Evolutionary conservation across 2,113 vertebrate species (phyloP).

Genomic region (Dromas ardeola): DNA sequence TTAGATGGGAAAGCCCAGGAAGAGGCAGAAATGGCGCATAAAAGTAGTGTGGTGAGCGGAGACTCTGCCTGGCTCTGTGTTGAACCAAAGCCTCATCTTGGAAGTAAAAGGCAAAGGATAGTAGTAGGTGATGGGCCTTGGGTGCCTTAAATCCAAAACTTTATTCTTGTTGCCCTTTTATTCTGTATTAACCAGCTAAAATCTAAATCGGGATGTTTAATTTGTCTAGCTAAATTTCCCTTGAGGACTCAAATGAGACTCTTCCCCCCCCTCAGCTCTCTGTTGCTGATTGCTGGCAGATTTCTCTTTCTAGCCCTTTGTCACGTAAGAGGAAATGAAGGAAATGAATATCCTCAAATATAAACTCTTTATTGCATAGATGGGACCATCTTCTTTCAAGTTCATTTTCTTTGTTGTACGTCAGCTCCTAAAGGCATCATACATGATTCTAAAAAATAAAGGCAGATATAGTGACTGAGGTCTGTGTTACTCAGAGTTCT

Average conservation of each 20-base stretch:
- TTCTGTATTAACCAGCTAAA: neutral
- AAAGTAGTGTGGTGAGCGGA: neutral
- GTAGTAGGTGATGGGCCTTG: neutral
- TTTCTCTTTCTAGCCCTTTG: neutral
- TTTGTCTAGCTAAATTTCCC: neutral
- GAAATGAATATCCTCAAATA: neutral
- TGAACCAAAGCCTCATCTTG: neutral
- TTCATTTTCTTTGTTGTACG: neutral
- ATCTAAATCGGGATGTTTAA: neutral
- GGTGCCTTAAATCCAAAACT: neutral
- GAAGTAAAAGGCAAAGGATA: neutral
- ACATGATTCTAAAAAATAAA: neutral
- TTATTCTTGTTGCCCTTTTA: neutral
- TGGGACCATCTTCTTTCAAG: neutral
- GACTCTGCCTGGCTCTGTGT: neutral
- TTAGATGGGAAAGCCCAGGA: neutral
- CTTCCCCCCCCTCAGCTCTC: neutral
- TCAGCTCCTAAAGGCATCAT: neutral
- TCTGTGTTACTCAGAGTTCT: neutral
- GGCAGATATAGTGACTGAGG: neutral
- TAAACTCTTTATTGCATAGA: neutral
- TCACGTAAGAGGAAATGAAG: neutral
- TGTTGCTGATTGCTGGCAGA: neutral
- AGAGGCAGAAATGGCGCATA: neutral
- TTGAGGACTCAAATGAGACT: neutral